Conservation (phyloP, 1,140 invertebrate genomes). For the Tetramorium alpestre region DNA sequence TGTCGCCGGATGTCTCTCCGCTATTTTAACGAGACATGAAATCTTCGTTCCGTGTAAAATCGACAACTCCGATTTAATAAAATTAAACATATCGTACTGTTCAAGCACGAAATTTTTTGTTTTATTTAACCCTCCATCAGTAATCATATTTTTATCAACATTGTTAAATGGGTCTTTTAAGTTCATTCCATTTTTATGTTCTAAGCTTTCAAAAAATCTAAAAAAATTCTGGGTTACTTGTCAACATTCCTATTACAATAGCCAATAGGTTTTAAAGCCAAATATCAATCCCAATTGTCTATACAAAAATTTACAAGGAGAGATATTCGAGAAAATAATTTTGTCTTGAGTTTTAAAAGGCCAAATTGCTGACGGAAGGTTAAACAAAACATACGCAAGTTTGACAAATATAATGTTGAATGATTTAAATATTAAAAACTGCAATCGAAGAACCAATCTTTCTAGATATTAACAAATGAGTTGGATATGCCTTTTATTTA, state of each 20-base stretch:
- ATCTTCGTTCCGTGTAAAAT: neutral
- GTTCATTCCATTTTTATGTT: no score
- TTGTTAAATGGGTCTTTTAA: no score
- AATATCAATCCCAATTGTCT: no score
- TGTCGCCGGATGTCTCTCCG: neutral
- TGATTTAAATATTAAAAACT: neutral
- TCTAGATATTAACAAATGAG: neutral
- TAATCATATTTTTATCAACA: no score
- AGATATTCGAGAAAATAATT: no score
- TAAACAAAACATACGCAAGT: neutral
- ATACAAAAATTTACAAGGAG: no score
- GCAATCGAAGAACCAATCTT: neutral
- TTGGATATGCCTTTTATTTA: neutral
- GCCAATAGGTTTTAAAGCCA: no score
- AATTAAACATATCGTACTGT: neutral
- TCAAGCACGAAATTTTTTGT: neutral
- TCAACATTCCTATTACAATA: no score
- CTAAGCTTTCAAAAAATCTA: no score
- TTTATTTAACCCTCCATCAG: neutral
- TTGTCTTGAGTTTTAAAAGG: no score
- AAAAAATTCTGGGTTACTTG: no score
- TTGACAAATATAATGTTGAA: neutral
- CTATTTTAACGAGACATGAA: constrained; percentile 27
- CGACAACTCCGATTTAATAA: neutral
- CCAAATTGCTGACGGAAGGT: no score